These are phyloP conservation scores for Sylvicapra grimmia DNA, from an alignment of 2,113 vertebrate species.

Conservation along the genomic window DNA sequence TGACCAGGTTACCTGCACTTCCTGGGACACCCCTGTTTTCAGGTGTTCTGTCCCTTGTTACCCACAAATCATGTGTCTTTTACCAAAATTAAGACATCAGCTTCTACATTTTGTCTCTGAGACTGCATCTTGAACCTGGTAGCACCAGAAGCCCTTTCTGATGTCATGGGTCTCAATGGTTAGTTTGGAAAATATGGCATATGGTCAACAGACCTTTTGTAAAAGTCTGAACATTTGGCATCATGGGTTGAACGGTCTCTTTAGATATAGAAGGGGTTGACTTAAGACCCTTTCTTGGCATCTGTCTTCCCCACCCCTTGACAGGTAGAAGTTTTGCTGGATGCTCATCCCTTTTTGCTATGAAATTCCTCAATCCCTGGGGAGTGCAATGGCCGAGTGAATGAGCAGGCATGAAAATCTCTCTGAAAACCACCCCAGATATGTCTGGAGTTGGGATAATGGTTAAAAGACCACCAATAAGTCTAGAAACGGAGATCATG, in stretches of 20 bases:
- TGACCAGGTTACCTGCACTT: rapidly evolving
- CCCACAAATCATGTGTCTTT: background rate
- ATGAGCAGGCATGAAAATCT: background rate
- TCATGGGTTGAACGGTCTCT: background rate
- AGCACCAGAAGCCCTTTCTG: background rate
- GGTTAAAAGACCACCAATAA: background rate
- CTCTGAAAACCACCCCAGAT: background rate
- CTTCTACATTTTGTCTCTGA: background rate
- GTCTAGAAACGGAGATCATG: background rate
- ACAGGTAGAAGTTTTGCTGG: background rate
- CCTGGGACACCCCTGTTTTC: background rate
- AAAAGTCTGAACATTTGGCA: background rate
- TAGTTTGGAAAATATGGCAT: background rate
- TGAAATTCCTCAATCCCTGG: background rate
- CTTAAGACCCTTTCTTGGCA: background rate
- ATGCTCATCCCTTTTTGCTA: background rate
- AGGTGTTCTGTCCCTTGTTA: background rate
- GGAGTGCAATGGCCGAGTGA: background rate
- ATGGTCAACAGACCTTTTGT: background rate
- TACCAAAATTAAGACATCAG: background rate
- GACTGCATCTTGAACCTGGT: background rate
- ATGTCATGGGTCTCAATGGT: background rate
- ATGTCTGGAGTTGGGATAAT: background rate
- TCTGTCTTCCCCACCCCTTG: background rate
- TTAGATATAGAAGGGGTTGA: background rate